Base-by-base conservation (phyloP, 2,113 vertebrate genomes). In the Microcebus murinus region DNA sequence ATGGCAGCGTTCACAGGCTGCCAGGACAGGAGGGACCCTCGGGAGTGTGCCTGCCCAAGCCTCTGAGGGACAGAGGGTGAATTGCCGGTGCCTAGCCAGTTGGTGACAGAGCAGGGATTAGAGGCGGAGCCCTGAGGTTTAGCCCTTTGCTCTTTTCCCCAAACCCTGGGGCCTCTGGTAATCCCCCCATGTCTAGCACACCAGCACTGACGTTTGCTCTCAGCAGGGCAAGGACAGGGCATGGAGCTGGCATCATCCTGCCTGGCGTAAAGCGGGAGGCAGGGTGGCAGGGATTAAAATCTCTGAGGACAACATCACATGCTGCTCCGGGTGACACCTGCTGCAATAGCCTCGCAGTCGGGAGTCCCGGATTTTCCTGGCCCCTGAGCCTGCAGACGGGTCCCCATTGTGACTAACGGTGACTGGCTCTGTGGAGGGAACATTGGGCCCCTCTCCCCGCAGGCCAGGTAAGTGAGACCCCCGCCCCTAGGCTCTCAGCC, bases 401-500 rank as follows among this genome's bases (percentile, higher is more conserved):
- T 27, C 29, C 52, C 36, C 0, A 2, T 71, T 42, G 73, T 25
- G 45, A 87, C 27, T 45, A 7, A 45, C 45, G 48, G 73, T 25
- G 45, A 81, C 31, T 27, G 21, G 65, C 45, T 81, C 63, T 82
- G 81, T 0, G 4, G 45, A 9, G 61, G 52, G 27, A n/a, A 57
- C 4, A 0, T 0, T 10, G 18, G 34, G 39, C 21, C 27, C 34
- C 29, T 15, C 21, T 45, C 11, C 36, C 67, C 10, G 18, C 29
- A 20, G 34, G 79, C 90, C 52, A 42, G 96, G 94, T 97, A 81
- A 77, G 92, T 76, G 45, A 21, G 23, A 6, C 21, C 17, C 27
- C 36, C 0, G 0, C 10, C 20, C 11, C n/a, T 0, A 42, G 17
- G 42, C 27, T 20, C 63, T 80, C 34, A 39, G 84, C 36, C 23